Evolutionary conservation across 2,797 vertebrate species (phyloP), one percentile per base, ranked within the genome.

Genomic region (Oceanodroma leucorhoa): DNA sequence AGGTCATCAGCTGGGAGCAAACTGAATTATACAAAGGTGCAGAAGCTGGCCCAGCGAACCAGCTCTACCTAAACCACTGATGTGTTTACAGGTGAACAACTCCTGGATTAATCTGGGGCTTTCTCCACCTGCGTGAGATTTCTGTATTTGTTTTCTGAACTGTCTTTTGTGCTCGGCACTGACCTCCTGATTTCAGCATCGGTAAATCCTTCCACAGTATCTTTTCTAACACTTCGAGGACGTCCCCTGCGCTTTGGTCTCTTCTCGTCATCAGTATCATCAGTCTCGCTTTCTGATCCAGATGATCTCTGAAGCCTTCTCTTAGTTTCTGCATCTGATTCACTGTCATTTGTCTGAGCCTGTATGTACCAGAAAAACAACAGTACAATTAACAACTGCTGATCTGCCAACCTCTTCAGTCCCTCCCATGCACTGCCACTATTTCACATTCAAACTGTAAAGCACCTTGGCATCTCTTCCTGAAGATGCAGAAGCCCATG

Each of bases 161-260:
- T 18, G 13, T 30, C 53, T 20, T 29, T 16, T 9, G 27, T 48
- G 27, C 67, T 61, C 57, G 72, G 58, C 85, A 82, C 92, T 93
- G 50, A 99, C 99, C 99, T 99, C 93, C 99, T 99, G 89, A 99
- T 99, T 98, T 99, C 99, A 0, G 99, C 97, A 2, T 99, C 99
- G 2, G 98, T 99, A 93, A 99, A 99, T 30, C 99, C 99, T 94
- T 99, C 99, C 91, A 99, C 99, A 0, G 98, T 99, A 97, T 99
- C 99, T 90, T 99, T 99, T 69, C 99, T 98, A 58, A 99, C 99
- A 2, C 98, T 98, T 46, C 99, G 98, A 9, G 99, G 99, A 19
- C 99, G 97, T 5, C 99, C 99, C 90, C 99, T 97, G 93, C 98
- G 99, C 97, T 99, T 99, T 0, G 99, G 99, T 97, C 99, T 99